Evolutionary conservation across 2,113 vertebrate genomes (phyloP).

Genomic region (Alaudala cheleensis): DNA sequence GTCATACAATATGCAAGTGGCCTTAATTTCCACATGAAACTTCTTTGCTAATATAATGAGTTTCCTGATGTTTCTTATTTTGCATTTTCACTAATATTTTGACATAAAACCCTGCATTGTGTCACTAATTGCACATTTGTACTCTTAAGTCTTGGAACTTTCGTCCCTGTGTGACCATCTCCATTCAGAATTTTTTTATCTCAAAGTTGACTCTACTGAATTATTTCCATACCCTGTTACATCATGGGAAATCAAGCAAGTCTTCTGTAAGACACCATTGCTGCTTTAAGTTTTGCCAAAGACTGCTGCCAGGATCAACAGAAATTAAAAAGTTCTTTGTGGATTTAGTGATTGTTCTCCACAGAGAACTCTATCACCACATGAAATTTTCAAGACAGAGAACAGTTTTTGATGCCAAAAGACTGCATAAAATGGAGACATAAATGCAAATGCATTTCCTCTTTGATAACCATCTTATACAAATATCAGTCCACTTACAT

Average conservation of each 20-base stretch:
- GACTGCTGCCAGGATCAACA: constrained; percentile 30
- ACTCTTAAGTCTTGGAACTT: neutral
- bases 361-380: neutral
- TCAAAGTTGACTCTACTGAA: neutral
- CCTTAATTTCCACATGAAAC: neutral
- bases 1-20: neutral
- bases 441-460: neutral
- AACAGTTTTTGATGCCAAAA: neutral
- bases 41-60: neutral
- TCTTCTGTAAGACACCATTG: neutral
- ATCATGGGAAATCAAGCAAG: neutral
- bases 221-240: neutral
- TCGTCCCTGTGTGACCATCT: neutral
- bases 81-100: neutral
- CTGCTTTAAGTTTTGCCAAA: neutral
- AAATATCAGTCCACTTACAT: neutral
- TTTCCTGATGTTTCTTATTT: neutral
- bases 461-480: neutral
- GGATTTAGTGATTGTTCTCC: constrained; percentile 2
- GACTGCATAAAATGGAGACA: neutral
- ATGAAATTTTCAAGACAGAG: neutral
- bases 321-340: neutral
- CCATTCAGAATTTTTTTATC: neutral
- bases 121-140: neutral
- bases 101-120: neutral